Evolutionary conservation across 1,140 invertebrate genomes (phyloP).

Genomic region (Cyclina sinensis): DNA sequence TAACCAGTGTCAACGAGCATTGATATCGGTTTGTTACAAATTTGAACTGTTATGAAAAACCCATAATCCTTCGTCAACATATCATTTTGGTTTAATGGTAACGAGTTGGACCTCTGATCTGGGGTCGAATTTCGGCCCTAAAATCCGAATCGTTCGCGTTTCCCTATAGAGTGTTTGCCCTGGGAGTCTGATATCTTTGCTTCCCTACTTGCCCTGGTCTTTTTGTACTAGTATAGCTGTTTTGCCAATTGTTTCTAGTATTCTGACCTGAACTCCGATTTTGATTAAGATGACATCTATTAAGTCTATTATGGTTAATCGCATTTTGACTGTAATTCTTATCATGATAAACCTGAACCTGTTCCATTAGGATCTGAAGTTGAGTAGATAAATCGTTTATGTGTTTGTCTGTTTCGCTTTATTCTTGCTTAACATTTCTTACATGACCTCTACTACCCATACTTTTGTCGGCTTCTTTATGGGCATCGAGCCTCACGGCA

Average conservation of each 20-base stretch:
- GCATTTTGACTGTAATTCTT: neutral
- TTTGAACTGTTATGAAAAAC: too few species aligned
- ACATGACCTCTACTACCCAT: neutral
- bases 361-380: neutral
- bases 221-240: neutral
- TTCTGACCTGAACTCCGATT: neutral
- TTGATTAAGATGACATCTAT: neutral
- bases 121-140: slow-evolving; percentile 31
- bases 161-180: too few species aligned
- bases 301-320: neutral
- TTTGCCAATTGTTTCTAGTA: neutral
- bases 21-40: too few species aligned
- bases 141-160: slow-evolving; percentile 31
- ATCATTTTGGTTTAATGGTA: too few species aligned
- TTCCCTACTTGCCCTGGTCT: neutral
- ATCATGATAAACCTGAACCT: neutral
- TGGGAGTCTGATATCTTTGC: too few species aligned
- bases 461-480: slow-evolving; percentile 28
- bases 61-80: too few species aligned
- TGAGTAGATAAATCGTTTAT: slow-evolving; percentile 21
- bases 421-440: neutral
- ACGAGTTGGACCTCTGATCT: too few species aligned
- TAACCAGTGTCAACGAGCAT: slow-evolving; percentile 57
- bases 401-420: neutral
- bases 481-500: slow-evolving; percentile 49